Conservation (phyloP, 2,888 invertebrate species). For the Orthosia incerta region DNA sequence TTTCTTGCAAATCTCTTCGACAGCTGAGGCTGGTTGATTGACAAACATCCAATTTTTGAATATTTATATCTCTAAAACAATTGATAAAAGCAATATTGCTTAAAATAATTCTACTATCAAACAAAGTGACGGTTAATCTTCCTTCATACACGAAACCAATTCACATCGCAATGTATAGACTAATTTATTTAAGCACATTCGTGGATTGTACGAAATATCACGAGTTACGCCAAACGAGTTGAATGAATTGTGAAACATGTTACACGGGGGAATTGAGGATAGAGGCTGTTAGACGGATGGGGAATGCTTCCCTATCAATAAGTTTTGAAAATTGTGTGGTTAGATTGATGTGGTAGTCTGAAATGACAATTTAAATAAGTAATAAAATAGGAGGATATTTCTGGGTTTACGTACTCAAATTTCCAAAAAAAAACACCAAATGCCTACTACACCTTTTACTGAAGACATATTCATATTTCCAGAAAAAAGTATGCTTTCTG, state of each 20-base stretch:
- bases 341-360: too few species aligned
- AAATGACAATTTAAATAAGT: too few species aligned
- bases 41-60: too few species aligned
- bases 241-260: conserved; percentile 41
- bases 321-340: too few species aligned
- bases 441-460: too few species aligned
- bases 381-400: too few species aligned
- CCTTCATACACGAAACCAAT: conserved; percentile 14
- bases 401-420: too few species aligned
- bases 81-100: not conserved
- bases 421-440: too few species aligned
- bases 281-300: not conserved
- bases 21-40: too few species aligned
- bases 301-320: not conserved
- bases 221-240: conserved; percentile 32
- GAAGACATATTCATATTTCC: too few species aligned
- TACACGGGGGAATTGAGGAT: conserved; percentile 16
- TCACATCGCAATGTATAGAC: conserved; percentile 23
- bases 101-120: not conserved
- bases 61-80: not conserved
- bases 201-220: conserved; percentile 25
- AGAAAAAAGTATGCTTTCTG: too few species aligned
- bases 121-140: conserved; percentile 31
- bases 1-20: too few species aligned
- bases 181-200: conserved; percentile 44